Percentiles rank a stretch among this genome's conserved stretches.
phyloP scores from a whole-genome alignment of 2,113 vertebrate genomes.

The Myrmecophaga tridactyla region DNA sequence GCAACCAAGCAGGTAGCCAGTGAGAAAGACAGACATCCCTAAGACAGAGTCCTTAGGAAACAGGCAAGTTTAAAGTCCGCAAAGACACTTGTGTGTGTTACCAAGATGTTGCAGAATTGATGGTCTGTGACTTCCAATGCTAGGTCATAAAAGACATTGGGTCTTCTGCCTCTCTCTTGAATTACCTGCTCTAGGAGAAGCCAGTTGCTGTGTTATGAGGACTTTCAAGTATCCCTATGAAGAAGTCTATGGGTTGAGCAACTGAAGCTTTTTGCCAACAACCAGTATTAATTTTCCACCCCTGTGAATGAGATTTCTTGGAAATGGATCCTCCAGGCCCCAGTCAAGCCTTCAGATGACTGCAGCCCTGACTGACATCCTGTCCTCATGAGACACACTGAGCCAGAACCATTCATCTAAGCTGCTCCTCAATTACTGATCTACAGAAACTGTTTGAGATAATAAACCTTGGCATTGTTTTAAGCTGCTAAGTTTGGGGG shows the following conservation, averaged over 20 bases:
- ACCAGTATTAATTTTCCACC: neutral
- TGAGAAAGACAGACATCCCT: neutral
- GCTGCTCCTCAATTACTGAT: neutral
- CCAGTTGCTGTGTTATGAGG: neutral
- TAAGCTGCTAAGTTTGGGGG: neutral
- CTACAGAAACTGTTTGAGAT: neutral
- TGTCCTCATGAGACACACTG: neutral
- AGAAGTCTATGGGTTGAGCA: neutral
- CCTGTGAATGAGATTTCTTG: neutral
- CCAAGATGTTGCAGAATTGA: neutral
- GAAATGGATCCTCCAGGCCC: neutral
- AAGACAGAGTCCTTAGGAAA: neutral
- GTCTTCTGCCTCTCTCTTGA: neutral
- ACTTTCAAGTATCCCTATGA: neutral
- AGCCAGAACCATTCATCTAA: neutral
- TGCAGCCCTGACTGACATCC: neutral
- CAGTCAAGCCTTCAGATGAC: neutral
- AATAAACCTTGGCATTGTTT: neutral
- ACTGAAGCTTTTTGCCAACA: neutral
- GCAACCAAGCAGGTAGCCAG: neutral
- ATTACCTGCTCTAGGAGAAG: neutral
- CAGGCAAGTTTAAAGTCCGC: neutral
- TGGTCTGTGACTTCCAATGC: neutral
- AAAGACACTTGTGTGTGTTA: neutral
- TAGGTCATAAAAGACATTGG: neutral